Evolutionary conservation across 2,888 invertebrate genomes (phyloP).

Genomic region (Salpingus planirostris): DNA sequence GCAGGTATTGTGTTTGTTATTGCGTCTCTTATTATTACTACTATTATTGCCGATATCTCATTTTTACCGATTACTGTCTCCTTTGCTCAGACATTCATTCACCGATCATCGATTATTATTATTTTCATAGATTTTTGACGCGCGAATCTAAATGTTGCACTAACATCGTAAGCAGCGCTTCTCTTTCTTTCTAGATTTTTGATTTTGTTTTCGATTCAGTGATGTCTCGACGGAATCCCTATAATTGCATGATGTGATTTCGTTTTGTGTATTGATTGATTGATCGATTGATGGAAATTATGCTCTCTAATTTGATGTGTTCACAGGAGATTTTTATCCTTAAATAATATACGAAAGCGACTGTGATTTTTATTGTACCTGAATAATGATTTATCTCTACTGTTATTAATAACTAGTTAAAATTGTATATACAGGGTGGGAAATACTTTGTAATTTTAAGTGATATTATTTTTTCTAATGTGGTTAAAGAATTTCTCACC

Average conservation of each 20-base stretch:
- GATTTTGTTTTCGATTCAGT: too few species aligned
- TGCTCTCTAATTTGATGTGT: too few species aligned
- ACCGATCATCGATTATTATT: constrained; percentile 5
- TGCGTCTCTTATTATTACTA: constrained; percentile 13
- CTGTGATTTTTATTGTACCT: too few species aligned
- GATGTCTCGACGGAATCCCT: too few species aligned
- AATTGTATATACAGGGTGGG: neutral
- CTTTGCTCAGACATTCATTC: too few species aligned
- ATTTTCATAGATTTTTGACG: constrained; percentile 1
- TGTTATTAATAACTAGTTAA: neutral
- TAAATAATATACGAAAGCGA: too few species aligned
- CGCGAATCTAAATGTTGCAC: too few species aligned
- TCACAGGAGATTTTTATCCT: too few species aligned
- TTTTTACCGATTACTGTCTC: constrained; percentile 8
- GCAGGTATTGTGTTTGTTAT: constrained; percentile 41
- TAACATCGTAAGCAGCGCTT: neutral
- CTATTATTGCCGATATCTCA: constrained; percentile 10
- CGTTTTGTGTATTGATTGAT: too few species aligned
- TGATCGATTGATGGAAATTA: too few species aligned
- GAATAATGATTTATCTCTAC: neutral
- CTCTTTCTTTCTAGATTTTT: neutral
- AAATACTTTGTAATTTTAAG: too few species aligned
- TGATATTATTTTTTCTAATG: constrained; percentile 9
- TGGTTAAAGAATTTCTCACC: constrained; percentile 12
- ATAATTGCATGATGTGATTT: too few species aligned